A percentile compares a stretch with the other conserved stretches of the same genome.
Conservation (phyloP, 2,888 invertebrate species). For the Elgonia sp. region DNA sequence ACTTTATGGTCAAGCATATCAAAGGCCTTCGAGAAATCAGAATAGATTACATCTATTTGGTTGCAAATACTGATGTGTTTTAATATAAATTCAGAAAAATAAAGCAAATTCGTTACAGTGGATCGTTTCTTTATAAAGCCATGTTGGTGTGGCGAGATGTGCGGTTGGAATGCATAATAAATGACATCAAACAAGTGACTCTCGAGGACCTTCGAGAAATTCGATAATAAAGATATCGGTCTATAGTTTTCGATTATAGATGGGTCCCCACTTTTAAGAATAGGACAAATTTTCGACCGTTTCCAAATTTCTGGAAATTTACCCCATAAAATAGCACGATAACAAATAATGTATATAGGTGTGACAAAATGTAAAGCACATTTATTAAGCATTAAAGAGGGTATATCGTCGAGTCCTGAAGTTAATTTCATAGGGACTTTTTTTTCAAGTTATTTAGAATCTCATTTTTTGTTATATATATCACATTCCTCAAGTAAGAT, state of each 20-base stretch:
- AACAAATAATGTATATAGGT: not conserved
- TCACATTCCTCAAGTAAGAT: not conserved
- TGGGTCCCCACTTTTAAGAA: not conserved
- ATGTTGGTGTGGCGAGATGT: not conserved
- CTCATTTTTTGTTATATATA: not conserved
- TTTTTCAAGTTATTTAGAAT: not conserved
- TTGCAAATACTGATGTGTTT: not conserved
- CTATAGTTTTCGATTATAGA: not conserved
- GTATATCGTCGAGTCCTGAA: not conserved
- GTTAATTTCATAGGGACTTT: not conserved
- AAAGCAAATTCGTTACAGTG: not conserved
- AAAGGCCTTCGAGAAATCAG: not conserved
- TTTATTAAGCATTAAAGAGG: not conserved
- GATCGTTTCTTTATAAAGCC: not conserved
- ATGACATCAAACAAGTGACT: not conserved
- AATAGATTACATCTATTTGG: not conserved
- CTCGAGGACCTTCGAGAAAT: not conserved
- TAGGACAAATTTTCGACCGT: not conserved
- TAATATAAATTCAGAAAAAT: not conserved
- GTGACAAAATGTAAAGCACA: not conserved
- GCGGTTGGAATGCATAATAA: not conserved
- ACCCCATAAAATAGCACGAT: not conserved
- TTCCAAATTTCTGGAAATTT: not conserved
- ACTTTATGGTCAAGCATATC: not conserved
- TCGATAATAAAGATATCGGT: not conserved